Conservation (phyloP, 2,113 vertebrate genomes). For the Ctenodactylus gundi region DNA sequence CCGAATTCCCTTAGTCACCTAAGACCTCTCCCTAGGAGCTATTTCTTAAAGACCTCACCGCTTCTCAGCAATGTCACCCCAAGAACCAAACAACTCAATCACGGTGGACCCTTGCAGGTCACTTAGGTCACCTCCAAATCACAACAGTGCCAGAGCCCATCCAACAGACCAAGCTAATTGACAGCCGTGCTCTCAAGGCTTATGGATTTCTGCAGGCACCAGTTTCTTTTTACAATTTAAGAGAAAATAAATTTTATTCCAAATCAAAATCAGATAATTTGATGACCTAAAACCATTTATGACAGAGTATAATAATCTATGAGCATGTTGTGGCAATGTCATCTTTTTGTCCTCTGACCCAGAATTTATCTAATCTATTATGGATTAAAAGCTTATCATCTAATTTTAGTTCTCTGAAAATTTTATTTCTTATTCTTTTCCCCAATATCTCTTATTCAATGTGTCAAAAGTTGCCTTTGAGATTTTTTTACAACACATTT, state of each 20-base stretch:
- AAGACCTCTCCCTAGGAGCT: neutral
- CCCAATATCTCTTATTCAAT: too few species aligned
- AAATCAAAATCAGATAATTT: slow-evolving; percentile 1
- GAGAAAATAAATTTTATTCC: neutral
- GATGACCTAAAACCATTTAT: neutral
- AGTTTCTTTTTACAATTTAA: neutral
- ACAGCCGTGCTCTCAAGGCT: neutral
- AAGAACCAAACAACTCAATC: neutral
- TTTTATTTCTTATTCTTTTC: neutral
- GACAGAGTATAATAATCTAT: neutral
- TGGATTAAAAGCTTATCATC: neutral
- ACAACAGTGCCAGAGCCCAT: neutral
- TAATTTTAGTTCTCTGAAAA: neutral
- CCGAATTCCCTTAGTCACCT: neutral
- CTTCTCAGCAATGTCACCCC: too few species aligned
- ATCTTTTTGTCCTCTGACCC: neutral
- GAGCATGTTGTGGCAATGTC: neutral
- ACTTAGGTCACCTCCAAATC: neutral
- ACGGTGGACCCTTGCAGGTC: neutral
- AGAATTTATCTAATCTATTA: neutral
- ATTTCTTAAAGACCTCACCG: neutral
- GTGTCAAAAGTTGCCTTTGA: neutral
- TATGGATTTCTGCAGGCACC: neutral
- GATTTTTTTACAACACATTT: neutral
- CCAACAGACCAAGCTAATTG: neutral